phyloP scores from a whole-genome alignment of 2,888 invertebrate genomes.

The Cryptocheilus praepositus region DNA sequence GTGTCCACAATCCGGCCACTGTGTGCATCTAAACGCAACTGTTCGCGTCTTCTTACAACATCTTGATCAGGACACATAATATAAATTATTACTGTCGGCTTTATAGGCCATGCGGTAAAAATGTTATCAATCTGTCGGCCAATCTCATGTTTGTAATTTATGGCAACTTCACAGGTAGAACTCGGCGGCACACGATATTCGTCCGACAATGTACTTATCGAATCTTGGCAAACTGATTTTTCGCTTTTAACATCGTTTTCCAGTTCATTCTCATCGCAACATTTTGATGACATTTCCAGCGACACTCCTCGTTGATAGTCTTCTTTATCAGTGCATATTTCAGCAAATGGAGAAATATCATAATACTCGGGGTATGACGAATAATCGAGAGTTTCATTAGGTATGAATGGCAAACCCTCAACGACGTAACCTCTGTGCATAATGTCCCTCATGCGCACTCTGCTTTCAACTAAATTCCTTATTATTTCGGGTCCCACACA shows the following conservation, averaged over 20 bases:
- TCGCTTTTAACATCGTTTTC: background rate
- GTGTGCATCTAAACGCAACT: constrained; percentile 66
- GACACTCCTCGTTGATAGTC: background rate
- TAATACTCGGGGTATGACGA: constrained; percentile 26
- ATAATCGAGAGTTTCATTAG: constrained; percentile 68
- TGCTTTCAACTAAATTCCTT: constrained; percentile 76
- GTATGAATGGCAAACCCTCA: constrained; percentile 81
- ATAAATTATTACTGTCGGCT: constrained; percentile 78
- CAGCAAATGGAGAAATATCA: too few species aligned
- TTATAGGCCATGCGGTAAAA: constrained; percentile 65
- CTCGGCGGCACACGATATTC: background rate
- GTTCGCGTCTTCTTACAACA: constrained; percentile 41
- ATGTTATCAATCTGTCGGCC: constrained; percentile 53
- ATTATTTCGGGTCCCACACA: constrained; percentile 76
- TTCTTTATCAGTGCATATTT: background rate
- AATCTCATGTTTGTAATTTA: constrained; percentile 27
- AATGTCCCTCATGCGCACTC: constrained; percentile 76
- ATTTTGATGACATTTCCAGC: background rate
- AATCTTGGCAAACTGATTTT: background rate
- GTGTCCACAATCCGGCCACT: constrained; percentile 58
- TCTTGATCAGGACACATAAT: constrained; percentile 78
- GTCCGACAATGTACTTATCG: too few species aligned
- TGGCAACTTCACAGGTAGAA: background rate
- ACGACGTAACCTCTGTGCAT: constrained; percentile 81
- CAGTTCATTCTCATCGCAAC: background rate